Base-by-base conservation (phyloP, 2,888 invertebrate genomes). In the Heterodera filipjevi region DNA sequence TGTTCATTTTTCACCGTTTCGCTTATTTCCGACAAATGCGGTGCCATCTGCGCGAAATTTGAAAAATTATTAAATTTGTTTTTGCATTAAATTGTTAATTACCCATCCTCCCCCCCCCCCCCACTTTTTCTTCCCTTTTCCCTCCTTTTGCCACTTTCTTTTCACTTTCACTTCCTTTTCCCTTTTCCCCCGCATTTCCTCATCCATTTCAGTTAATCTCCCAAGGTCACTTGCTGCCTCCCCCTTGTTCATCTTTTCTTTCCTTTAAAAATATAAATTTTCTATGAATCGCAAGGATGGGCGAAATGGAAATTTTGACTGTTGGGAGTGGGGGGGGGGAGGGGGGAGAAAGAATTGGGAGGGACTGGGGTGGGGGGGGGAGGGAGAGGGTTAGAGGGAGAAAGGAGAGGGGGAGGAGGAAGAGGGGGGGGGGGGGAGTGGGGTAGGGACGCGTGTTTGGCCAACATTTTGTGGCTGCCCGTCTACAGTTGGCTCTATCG, bases 191-290 rank as follows among this genome's bases (percentile, higher is more conserved):
- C 59, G 22, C 53, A 59, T 59, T 59, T 59, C 3, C 49, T 49
- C 19, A 39, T 39, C 39, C 49, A 49, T 22, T 59, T 59, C 59
- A 59, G 59, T 59, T 59, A 59, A 59, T 59, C 59, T 59, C 59
- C 53, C 59, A 59, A 59, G n/a, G n/a, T 59, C 59, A n/a, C 59
- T 59, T 59, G 5, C 53, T 53, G 44, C 49, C 49, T 3, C 16
- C 59, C 27, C n/a, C 22, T 53, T 22, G 5, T 49, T 22, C 22
- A 5, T 59, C 27, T 59, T 27, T 59, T 27, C 59, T 27, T 27
- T 59, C 12, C 27, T 27, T 27, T 22, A 5, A 6, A 59, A 59
- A 59, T 59, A 59, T 59, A 59, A 59, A 59, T 59, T n/a, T 59
- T 59, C 59, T 59, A 27, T 6, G 59, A n/a, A 27, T 59, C 27